Evolutionary conservation across 2,888 invertebrate species (phyloP).

Genomic region (Heliconius erato): DNA sequence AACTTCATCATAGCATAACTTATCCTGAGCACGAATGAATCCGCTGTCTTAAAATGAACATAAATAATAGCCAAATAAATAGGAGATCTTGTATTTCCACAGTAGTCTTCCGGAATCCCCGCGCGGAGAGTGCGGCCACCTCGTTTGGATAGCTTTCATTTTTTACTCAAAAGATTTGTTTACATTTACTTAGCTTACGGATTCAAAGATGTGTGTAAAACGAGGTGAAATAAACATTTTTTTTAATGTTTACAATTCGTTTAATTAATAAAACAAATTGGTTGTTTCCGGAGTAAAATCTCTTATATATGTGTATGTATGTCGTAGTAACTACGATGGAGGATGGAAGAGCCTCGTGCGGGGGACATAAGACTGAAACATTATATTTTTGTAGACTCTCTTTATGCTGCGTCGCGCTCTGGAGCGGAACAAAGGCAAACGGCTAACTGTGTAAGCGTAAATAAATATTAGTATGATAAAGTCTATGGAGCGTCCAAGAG

Average conservation of each 20-base stretch:
- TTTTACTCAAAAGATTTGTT: no score
- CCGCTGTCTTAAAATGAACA: not conserved
- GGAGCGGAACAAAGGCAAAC: no score
- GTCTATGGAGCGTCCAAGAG: not conserved
- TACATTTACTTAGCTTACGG: no score
- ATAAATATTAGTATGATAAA: not conserved
- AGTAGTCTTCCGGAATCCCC: constrained; percentile 2
- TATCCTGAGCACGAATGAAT: not conserved
- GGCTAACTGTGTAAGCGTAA: not conserved
- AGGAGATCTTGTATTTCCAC: not conserved
- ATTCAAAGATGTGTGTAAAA: no score
- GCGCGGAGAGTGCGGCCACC: not conserved
- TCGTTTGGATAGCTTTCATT: no score
- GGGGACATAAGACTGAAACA: constrained; percentile 27
- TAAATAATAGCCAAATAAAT: not conserved
- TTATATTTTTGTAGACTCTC: constrained; percentile 33
- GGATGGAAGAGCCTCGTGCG: not conserved
- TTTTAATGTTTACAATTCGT: no score
- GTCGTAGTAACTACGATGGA: no score
- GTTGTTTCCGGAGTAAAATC: no score
- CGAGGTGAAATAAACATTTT: no score
- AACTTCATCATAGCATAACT: not conserved
- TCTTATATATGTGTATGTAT: no score
- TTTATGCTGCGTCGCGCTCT: constrained; percentile 4
- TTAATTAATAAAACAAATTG: no score